These are phyloP conservation scores for Parnassius mnemosyne DNA, from an alignment of 2,888 invertebrate species.

Conservation along the genomic window DNA sequence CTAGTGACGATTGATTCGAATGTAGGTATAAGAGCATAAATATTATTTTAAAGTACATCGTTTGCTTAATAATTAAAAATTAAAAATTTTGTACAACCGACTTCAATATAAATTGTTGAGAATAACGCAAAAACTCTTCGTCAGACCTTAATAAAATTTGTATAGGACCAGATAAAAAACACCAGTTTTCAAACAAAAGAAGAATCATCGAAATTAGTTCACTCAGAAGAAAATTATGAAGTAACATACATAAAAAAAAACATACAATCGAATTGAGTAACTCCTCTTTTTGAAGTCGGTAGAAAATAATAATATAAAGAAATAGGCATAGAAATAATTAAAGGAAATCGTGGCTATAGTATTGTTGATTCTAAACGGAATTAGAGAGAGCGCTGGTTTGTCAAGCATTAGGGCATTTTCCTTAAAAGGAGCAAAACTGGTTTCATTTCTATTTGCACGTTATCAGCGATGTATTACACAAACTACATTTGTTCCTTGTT, in stretches of 20 bases:
- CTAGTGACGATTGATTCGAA: slow-evolving; percentile 71
- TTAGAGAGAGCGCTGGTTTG: slow-evolving; percentile 12
- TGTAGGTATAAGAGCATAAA: slow-evolving; percentile 60
- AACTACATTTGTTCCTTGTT: slow-evolving; percentile 19
- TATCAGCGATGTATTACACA: slow-evolving; percentile 24
- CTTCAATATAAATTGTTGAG: too few species aligned
- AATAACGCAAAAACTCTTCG: too few species aligned
- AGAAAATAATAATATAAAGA: too few species aligned
- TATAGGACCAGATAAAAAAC: too few species aligned
- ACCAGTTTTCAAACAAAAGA: too few species aligned
- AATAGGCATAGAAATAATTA: background rate
- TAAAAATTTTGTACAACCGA: background rate
- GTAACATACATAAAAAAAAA: too few species aligned
- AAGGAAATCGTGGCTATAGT: background rate
- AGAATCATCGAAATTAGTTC: too few species aligned
- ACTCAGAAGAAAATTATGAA: too few species aligned
- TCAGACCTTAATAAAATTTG: too few species aligned
- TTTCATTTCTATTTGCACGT: slow-evolving; percentile 17
- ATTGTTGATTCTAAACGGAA: background rate
- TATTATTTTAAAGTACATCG: slow-evolving; percentile 45
- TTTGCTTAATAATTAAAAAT: slow-evolving; percentile 8
- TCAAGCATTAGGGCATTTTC: slow-evolving; percentile 18
- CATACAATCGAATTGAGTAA: too few species aligned
- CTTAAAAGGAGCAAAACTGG: slow-evolving; percentile 22
- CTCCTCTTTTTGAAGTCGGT: too few species aligned